Evolutionary conservation across 2,113 vertebrate genomes (phyloP).

Genomic region (Aspiorhynchus laticeps): DNA sequence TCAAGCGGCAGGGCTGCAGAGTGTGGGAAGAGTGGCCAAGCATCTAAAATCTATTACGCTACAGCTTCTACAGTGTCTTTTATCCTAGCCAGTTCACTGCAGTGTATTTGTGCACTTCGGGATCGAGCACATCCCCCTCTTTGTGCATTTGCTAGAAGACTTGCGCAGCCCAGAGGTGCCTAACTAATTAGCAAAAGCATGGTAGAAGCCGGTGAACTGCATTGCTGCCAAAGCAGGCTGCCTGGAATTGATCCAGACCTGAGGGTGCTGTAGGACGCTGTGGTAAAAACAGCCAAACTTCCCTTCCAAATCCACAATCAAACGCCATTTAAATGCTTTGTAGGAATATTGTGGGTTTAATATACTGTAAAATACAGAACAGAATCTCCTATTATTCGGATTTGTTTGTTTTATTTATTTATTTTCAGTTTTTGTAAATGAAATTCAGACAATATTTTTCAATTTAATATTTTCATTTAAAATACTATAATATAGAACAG

Average conservation of each 20-base stretch:
- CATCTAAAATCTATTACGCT: conserved; percentile 78
- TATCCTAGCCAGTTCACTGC: conserved; percentile 58
- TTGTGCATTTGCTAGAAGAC: conserved; percentile 42
- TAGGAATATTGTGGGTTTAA: background rate
- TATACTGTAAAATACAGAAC: too few species aligned
- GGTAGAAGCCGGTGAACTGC: conserved; percentile 18
- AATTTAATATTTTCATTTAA: too few species aligned
- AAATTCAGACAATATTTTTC: too few species aligned
- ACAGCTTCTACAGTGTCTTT: conserved; percentile 59
- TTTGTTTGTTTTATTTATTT: too few species aligned
- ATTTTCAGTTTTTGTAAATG: too few species aligned
- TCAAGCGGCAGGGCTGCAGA: conserved; percentile 65
- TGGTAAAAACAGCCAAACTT: background rate
- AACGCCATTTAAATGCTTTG: background rate
- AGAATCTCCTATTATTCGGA: too few species aligned
- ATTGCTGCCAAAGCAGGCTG: conserved; percentile 15
- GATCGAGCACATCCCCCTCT: conserved; percentile 22
- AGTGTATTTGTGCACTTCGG: conserved; percentile 44
- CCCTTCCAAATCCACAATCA: background rate
- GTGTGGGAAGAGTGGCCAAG: conserved; percentile 78
- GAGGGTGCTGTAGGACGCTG: background rate
- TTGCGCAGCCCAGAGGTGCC: conserved; percentile 17
- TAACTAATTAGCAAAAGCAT: conserved; percentile 55
- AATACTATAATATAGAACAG: background rate
- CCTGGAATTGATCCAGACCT: background rate